Conservation (phyloP, 2,113 vertebrate species). For the Ariopsis seemanni region DNA sequence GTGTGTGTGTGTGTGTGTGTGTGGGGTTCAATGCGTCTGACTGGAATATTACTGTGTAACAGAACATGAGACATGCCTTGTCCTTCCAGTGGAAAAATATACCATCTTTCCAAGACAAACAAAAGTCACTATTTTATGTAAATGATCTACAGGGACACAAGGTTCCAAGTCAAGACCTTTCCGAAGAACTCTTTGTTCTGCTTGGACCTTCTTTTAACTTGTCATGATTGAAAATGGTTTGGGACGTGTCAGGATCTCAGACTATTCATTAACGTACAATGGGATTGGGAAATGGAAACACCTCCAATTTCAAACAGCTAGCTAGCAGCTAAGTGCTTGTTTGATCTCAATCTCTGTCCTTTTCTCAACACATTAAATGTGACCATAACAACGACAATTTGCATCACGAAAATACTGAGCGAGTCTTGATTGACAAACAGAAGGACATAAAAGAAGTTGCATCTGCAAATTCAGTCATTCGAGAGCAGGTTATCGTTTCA, state of each 20-base stretch:
- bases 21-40: neutral
- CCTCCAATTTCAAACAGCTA: neutral
- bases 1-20: no score
- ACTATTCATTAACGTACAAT: neutral
- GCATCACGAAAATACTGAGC: neutral
- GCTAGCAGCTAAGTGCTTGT: neutral
- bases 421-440: no score
- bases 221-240: neutral
- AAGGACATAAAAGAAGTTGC: neutral
- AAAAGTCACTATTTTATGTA: neutral
- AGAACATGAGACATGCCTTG: neutral
- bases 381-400: neutral
- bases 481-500: no score
- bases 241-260: neutral
- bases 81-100: neutral
- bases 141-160: neutral
- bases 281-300: no score
- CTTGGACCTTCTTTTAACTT: neutral
- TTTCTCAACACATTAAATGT: neutral
- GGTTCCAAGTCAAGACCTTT: no score
- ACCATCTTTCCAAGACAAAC: neutral
- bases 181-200: neutral
- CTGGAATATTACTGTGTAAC: neutral
- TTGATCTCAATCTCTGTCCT: neutral
- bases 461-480: neutral